These are phyloP conservation scores for Megaceryle maxima DNA, from an alignment of 2,113 vertebrate genomes.

Conservation along the genomic window DNA sequence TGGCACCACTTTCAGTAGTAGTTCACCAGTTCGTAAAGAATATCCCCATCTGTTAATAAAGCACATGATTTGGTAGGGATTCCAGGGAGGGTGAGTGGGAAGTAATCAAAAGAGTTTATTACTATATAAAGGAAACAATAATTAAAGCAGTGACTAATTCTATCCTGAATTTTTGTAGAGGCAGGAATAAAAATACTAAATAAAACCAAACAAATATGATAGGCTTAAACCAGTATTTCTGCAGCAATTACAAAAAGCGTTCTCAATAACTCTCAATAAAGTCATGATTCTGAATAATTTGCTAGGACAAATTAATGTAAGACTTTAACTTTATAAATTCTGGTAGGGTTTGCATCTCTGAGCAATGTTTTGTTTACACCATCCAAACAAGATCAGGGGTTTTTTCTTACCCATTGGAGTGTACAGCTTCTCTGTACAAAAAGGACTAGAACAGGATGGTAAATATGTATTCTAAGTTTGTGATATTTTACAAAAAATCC, in stretches of 20 bases:
- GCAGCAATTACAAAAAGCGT: not conserved
- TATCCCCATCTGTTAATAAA: not conserved
- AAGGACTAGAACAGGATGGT: not conserved
- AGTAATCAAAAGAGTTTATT: not conserved
- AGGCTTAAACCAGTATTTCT: not conserved
- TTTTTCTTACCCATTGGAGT: not conserved
- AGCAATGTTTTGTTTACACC: not conserved
- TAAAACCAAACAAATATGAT: not conserved
- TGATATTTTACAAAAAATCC: not conserved
- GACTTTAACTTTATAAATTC: not conserved
- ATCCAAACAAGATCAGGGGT: not conserved
- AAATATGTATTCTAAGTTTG: not conserved
- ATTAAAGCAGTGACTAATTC: not conserved
- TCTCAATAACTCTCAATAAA: not conserved
- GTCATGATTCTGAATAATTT: not conserved
- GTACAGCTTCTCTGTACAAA: not conserved
- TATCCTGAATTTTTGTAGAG: not conserved
- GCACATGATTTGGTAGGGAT: not conserved
- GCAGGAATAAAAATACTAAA: not conserved
- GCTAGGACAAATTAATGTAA: not conserved
- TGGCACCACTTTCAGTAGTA: no score
- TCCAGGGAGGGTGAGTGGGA: rapidly evolving
- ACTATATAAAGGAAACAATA: not conserved
- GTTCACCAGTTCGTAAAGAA: not conserved
- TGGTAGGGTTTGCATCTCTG: not conserved